Conservation (phyloP, 2,113 vertebrate genomes). For the Dasypus novemcinctus region DNA sequence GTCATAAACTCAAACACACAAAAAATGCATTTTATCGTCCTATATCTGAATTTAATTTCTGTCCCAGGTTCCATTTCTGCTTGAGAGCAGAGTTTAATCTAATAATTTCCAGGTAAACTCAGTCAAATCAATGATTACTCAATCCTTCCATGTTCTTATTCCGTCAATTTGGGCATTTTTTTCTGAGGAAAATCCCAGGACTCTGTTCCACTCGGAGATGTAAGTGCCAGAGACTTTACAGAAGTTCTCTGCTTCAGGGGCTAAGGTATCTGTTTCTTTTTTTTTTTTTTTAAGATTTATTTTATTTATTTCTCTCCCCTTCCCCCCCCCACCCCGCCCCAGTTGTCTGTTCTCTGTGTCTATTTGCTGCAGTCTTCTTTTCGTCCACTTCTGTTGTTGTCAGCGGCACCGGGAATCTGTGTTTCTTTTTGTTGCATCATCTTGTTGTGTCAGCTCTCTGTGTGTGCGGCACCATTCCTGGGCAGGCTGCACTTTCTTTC, state of each 20-base stretch:
- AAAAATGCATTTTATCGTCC: slow-evolving; percentile 23
- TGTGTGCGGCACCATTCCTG: too few species aligned
- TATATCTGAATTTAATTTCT: slow-evolving; percentile 50
- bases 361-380: too few species aligned
- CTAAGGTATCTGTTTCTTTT: not conserved
- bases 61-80: slow-evolving; percentile 2
- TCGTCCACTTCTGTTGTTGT: too few species aligned
- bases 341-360: too few species aligned
- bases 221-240: not conserved
- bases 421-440: too few species aligned
- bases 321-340: too few species aligned
- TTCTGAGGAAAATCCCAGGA: not conserved
- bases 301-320: too few species aligned
- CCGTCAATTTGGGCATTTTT: not conserved
- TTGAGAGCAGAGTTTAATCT: not conserved
- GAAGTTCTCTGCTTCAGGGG: not conserved
- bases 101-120: slow-evolving; percentile 52
- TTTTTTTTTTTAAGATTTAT: too few species aligned
- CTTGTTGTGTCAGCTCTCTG: too few species aligned
- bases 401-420: too few species aligned
- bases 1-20: slow-evolving; percentile 2
- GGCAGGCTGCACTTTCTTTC: too few species aligned
- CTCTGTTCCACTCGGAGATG: not conserved
- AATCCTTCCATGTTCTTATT: not conserved
- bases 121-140: slow-evolving; percentile 7